A percentile compares a stretch with the other conserved stretches of the same genome.
These are phyloP conservation scores for Xiphophorus birchmanni DNA, from an alignment of 2,797 vertebrate genomes.

Conservation along the genomic window DNA sequence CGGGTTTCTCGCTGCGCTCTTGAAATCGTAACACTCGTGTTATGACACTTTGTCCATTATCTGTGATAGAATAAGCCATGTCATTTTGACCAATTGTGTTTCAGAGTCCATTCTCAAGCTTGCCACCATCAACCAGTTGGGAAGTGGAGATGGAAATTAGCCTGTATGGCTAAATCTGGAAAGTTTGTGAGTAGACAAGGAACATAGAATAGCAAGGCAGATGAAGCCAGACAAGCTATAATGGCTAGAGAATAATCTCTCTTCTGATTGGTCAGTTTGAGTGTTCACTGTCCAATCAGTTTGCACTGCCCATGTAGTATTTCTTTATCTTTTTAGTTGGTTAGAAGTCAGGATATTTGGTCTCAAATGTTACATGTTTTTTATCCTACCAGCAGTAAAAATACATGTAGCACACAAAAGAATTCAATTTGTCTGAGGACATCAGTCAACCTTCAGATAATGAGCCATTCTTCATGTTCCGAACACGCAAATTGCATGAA, in stretches of 20 bases:
- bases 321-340: slow-evolving; percentile 4
- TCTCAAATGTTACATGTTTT: not conserved
- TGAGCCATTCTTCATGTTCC: slow-evolving; percentile 20
- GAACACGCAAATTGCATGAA: slow-evolving; percentile 18
- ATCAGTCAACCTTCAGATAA: slow-evolving; percentile 18
- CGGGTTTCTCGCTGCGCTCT: not conserved
- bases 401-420: not conserved
- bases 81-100: not conserved
- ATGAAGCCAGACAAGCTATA: not conserved
- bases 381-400: not conserved
- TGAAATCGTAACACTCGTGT: not conserved
- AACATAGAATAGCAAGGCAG: not conserved
- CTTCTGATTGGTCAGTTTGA: not conserved
- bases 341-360: slow-evolving; percentile 12
- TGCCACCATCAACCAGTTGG: not conserved
- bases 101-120: not conserved
- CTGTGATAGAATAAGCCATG: not conserved
- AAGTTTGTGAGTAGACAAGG: not conserved
- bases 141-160: not conserved
- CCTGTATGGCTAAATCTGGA: not conserved
- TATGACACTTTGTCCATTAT: not conserved
- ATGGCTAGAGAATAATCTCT: not conserved
- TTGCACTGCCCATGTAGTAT: not conserved
- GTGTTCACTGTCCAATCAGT: not conserved
- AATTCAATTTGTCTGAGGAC: not conserved